Evolutionary conservation across 2,797 vertebrate species (phyloP), one percentile per base, ranked within the genome.

Genomic region (Tadarida brasiliensis): DNA sequence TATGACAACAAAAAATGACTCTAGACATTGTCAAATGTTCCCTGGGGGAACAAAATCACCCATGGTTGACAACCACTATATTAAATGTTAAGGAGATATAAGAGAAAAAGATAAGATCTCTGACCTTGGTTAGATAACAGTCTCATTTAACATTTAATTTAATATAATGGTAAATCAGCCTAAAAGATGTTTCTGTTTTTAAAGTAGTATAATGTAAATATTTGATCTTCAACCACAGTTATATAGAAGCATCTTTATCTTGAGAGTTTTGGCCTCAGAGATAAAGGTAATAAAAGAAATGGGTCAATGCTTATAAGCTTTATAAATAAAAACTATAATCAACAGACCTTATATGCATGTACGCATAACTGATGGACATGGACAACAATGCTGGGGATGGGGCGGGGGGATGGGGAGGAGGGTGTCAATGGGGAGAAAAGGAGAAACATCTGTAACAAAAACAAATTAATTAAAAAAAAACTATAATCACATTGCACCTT

Each of bases 381-480:
- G n/a, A n/a, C n/a, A n/a, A n/a, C n/a, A n/a, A n/a, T n/a, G n/a
- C n/a, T n/a, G n/a, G n/a, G n/a, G n/a, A n/a, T n/a, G n/a, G n/a
- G n/a, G n/a, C n/a, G n/a, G n/a, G n/a, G n/a, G n/a, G n/a, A n/a
- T n/a, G n/a, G n/a, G n/a, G n/a, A n/a, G n/a, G n/a, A n/a, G n/a
- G n/a, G n/a, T n/a, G n/a, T n/a, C n/a, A n/a, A n/a, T n/a, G n/a
- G n/a, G n/a, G n/a, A n/a, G n/a, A n/a, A n/a, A n/a, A n/a, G n/a
- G n/a, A n/a, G n/a, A n/a, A n/a, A n/a, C n/a, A n/a, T n/a, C n/a
- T n/a, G n/a, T n/a, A n/a, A n/a, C n/a, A n/a, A n/a, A n/a, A n/a
- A n/a, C n/a, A n/a, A n/a, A n/a, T n/a, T n/a, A n/a, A n/a, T n/a
- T 76, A 94, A 96, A 80, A 80, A 94, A 39, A 95, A 95, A 90